Evolutionary conservation across 2,888 invertebrate genomes (phyloP), one percentile per base, ranked within the genome.

Genomic region (Sesia apiformis): DNA sequence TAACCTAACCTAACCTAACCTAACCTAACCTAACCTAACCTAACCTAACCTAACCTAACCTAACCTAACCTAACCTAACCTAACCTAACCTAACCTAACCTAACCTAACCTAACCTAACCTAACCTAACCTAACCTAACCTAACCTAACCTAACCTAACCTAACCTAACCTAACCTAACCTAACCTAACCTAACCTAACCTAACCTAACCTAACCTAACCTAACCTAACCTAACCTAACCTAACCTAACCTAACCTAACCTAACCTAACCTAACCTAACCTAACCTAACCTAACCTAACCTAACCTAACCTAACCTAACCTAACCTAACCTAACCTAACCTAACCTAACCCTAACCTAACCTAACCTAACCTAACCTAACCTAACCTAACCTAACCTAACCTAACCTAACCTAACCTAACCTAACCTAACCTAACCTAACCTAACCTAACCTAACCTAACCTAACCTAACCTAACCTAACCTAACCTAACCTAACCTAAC

Each of bases 1-100:
- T 57, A 60, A 61, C 61, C 61, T 59, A 61, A 61, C 61, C 61
- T 59, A 61, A 61, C 61, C 61, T 58, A 61, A 61, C 61, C 59
- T 58, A 60, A 60, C 60, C 60, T 57, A 58, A 58, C 58, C 59
- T 58, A 60, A 60, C 59, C 59, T 58, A 60, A 57, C 57, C 59
- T 58, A 60, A 57, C 58, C 57, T 57, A 57, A 60, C 57, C 57
- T 56, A 58, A 58, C 58, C 57, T 57, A 60, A 58, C 57, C 60
- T 58, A 60, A 58, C 60, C 58, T 58, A 58, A 60, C 60, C 60
- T 57, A 60, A 58, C 60, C 58, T 57, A 60, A 58, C 60, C 58
- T 56, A 58, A 57, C 57, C 57, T 57, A 59, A 57, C 59, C 57
- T 55, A 58, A 57, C 57, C 57, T 55, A 57, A 56, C 59, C 57